These are phyloP conservation scores for Bombus difficillimus DNA, from an alignment of 1,140 invertebrate species.

Conservation along the genomic window DNA sequence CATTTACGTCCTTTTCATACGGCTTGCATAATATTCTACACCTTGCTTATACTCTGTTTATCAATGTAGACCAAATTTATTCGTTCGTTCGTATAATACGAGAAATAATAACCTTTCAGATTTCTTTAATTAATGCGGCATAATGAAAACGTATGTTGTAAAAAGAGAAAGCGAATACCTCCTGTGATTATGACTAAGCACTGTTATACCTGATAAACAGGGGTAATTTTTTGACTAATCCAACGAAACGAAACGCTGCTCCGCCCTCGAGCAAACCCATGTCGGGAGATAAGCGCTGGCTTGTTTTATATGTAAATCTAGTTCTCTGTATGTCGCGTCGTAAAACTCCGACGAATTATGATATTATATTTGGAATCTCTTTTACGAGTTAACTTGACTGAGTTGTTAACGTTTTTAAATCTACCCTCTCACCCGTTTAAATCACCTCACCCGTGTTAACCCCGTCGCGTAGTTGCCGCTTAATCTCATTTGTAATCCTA, in stretches of 20 bases:
- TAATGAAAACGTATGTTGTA: not conserved
- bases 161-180: not conserved
- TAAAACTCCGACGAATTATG: slow-evolving; percentile 27
- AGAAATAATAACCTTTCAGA: not conserved
- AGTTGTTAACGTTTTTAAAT: slow-evolving; percentile 23
- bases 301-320: slow-evolving; percentile 35
- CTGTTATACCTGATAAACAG: slow-evolving; percentile 35
- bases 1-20: not conserved
- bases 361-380: slow-evolving; percentile 19
- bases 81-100: not conserved
- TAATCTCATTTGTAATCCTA: slow-evolving; percentile 33
- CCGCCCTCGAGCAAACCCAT: not conserved
- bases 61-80: not conserved
- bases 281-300: slow-evolving; percentile 27
- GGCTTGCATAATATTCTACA: not conserved
- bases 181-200: not conserved
- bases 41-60: not conserved
- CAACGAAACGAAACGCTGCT: slow-evolving; percentile 6
- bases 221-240: slow-evolving; percentile 25
- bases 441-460: not conserved
- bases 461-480: not conserved
- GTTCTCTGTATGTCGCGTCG: not conserved
- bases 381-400: not conserved
- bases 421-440: not conserved
- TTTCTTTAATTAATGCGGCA: not conserved